Percentiles rank a stretch among this genome's conserved stretches.
phyloP scores from a whole-genome alignment of 2,797 vertebrate species.

The Enteromius fasciolatus region DNA sequence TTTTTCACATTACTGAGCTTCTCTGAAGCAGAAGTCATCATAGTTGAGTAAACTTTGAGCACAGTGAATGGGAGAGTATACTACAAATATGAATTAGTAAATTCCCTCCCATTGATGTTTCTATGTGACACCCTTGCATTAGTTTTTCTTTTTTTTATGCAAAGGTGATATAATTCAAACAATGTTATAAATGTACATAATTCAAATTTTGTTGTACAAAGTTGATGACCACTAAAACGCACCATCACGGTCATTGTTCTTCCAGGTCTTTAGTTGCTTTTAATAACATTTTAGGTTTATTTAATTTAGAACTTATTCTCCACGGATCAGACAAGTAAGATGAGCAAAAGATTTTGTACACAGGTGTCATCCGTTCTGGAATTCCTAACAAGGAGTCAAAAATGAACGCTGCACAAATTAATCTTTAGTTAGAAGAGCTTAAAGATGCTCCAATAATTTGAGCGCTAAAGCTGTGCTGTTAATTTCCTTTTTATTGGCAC shows the following conservation, averaged over 20 bases:
- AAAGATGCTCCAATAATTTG: constrained; percentile 25
- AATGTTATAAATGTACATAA: too few species aligned
- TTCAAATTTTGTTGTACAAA: too few species aligned
- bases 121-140: too few species aligned
- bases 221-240: background rate
- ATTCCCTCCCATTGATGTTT: too few species aligned
- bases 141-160: too few species aligned
- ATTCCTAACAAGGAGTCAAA: background rate
- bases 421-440: constrained; percentile 17
- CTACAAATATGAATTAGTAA: background rate
- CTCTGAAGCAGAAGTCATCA: background rate
- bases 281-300: background rate
- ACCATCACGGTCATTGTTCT: background rate
- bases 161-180: too few species aligned
- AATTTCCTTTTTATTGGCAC: constrained; percentile 20
- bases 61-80: too few species aligned
- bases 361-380: background rate
- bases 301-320: background rate
- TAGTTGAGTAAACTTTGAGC: background rate
- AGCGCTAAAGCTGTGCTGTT: background rate
- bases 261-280: background rate
- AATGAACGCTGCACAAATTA: background rate
- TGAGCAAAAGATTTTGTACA: background rate
- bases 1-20: too few species aligned
- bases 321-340: background rate